Evolutionary conservation across 2,113 vertebrate species (phyloP), one percentile per base, ranked within the genome.

Genomic region (Datnioides undecimradiatus): DNA sequence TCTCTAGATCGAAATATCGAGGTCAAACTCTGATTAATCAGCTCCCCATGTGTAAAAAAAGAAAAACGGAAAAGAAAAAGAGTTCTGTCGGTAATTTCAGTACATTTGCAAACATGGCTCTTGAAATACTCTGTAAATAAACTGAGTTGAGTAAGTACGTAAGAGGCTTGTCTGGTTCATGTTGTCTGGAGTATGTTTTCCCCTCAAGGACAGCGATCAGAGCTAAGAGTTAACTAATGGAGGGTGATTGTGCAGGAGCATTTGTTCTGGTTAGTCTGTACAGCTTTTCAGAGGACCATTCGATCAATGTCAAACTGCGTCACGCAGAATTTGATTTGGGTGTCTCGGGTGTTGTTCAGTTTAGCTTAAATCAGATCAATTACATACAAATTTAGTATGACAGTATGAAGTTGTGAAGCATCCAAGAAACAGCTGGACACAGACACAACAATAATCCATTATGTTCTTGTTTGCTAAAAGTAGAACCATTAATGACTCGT

Each of bases 111-210:
- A 82, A 90, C 64, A 84, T 89, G 84, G 83, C 85, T 93, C 89
- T 90, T 88, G 82, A 90, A 87, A 79, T 79, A 82, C 88, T 86
- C 91, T 93, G 92, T 92, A 90, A 93, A 92, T 93, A 93, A 93
- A 92, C 67, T 88, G 83, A 91, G 92, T 91, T 92, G 85, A 89
- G 86, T 92, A 88, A 87, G 87, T 86, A 88, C 76, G 66, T 34
- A 31, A n/a, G 54, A 85, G 68, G 69, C 84, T 82, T 0, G 48
- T 70, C 71, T 88, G 52, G 70, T 89, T 84, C 84, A 23, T 90
- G 59, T 55, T 68, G 73, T 86, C 36, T 86, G 62, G 10, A n/a
- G 31, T 80, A 54, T 72, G 43, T 70, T 6, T 68, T 74, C 23
- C 19, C 21, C 11, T 14, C 2, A 46, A 80, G 14, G 7, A 58